A percentile compares a stretch with the other conserved stretches of the same genome.
Evolutionary conservation across 2,797 vertebrate genomes (phyloP).

Genomic region (Pagetopsis macropterus): DNA sequence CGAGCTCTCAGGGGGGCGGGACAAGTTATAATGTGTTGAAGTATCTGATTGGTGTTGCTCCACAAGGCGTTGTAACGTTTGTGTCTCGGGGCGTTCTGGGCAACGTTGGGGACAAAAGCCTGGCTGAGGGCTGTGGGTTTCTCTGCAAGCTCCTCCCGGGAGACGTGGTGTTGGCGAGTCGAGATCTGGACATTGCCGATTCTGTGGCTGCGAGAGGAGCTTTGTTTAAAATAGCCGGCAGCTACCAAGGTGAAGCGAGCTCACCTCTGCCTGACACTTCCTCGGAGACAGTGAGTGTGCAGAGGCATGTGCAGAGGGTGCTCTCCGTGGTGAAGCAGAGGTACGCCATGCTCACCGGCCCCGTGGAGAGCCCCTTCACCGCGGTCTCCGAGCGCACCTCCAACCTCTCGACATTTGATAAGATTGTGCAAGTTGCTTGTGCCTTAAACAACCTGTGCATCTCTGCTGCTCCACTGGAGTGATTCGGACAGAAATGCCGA

Average conservation of each 20-base stretch:
- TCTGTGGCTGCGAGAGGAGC: constrained; percentile 78
- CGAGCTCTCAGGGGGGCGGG: constrained; percentile 12
- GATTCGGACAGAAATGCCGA: constrained; percentile 33
- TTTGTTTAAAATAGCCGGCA: constrained; percentile 65
- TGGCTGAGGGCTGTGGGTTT: constrained; percentile 81
- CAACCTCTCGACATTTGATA: constrained; percentile 83
- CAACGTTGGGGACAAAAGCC: constrained; percentile 76
- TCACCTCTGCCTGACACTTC: constrained; percentile 2
- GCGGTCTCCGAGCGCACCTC: constrained; percentile 72
- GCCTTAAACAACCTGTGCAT: constrained; percentile 88
- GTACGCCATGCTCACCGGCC: constrained; percentile 83
- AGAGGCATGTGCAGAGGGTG: constrained; percentile 79
- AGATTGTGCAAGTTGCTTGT: constrained; percentile 85
- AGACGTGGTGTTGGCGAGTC: constrained; percentile 78
- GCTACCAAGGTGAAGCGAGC: constrained; percentile 23
- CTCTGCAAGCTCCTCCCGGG: constrained; percentile 83
- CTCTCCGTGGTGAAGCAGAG: constrained; percentile 81
- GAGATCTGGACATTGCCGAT: constrained; percentile 75
- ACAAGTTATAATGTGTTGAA: constrained; percentile 67
- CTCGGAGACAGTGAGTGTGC: constrained; percentile 67
- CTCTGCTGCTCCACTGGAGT: constrained; percentile 83
- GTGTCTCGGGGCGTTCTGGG: constrained; percentile 81
- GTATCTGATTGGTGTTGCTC: constrained; percentile 84
- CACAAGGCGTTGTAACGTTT: constrained; percentile 84
- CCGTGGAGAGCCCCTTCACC: constrained; percentile 82